Base-by-base conservation (phyloP, 2,113 vertebrate genomes). In the Alosa alosa region DNA sequence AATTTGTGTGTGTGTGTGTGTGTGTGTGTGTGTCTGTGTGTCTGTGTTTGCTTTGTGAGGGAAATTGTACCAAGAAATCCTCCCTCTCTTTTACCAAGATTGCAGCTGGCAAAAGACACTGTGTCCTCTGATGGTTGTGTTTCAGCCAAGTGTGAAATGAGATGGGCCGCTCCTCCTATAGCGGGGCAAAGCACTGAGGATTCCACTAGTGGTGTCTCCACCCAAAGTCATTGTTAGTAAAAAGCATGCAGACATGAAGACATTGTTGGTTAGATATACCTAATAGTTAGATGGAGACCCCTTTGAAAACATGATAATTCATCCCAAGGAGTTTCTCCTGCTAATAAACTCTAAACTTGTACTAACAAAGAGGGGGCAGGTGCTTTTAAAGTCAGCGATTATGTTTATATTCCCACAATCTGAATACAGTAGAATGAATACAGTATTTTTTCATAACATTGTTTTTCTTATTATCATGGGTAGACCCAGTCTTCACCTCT, bases 91-190 rank as follows among this genome's bases (percentile, higher is more conserved):
- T 87, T 46, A 45, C 36, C 50, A 22, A 44, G 52, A 9, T 47
- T 52, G 52, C 41, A 39, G 20, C 55, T 41, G 72, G 36, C 72
- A 78, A 78, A 68, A 78, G 72, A 78, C 92, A 90, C 92, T 82
- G 91, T 88, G 89, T 92, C 91, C 90, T 93, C 87, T 86, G 90
- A 89, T 91, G 89, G 89, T 86, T 86, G 90, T 86, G 87, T 94
- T 90, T 89, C 91, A 93, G 90, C 91, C 90, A 91, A 90, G 91
- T 93, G 92, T 94, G 94, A 94, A 95, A 94, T 93, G 93, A 95
- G 93, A 94, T 91, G 90, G 90, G 93, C 90, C 90, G 88, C 83
- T 85, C 87, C 86, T 90, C 92, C 92, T 90, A 90, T 95, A 94
- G 94, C 94, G 94, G 91, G 94, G 92, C 90, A 93, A 90, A 93